Percentiles rank a stretch among this genome's conserved stretches.
Evolutionary conservation across 2,888 invertebrate genomes (phyloP).

Genomic region (Volucella inflata): DNA sequence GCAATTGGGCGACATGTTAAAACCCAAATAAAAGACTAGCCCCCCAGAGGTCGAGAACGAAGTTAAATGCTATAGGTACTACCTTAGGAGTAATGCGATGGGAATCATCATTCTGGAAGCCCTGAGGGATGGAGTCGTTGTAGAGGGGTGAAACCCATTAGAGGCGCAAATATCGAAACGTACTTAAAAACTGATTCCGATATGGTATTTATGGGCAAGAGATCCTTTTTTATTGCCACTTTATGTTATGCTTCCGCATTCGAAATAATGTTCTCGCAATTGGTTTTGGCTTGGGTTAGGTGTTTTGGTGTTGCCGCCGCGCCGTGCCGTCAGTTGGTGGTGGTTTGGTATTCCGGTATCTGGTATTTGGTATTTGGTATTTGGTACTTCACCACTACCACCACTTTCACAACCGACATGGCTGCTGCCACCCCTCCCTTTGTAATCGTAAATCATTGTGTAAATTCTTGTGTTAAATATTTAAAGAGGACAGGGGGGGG

Average conservation of each 20-base stretch:
- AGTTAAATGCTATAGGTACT: neutral
- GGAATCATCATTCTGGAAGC: neutral
- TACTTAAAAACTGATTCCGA: conserved; percentile 74
- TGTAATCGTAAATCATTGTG: conserved; percentile 64
- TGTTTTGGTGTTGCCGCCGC: neutral
- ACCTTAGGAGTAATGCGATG: neutral
- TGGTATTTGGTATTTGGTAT: no score
- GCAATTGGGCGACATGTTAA: conserved; percentile 31
- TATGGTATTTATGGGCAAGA: conserved; percentile 70
- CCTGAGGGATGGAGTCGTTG: neutral
- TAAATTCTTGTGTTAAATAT: conserved; percentile 54
- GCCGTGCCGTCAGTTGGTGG: conserved; percentile 5
- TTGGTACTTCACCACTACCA: no score
- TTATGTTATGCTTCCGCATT: conserved; percentile 69
- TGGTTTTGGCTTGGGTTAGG: conserved; percentile 43
- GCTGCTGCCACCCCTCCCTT: neutral
- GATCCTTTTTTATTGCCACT: conserved; percentile 74
- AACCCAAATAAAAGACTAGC: conserved; percentile 25
- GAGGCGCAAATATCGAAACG: conserved; percentile 70
- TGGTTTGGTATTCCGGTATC: neutral
- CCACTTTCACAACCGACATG: neutral
- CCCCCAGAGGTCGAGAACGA: neutral
- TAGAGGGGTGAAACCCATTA: conserved; percentile 54
- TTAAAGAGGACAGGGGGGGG: conserved; percentile 32
- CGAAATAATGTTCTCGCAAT: conserved; percentile 64